phyloP scores from a whole-genome alignment of 2,113 vertebrate species.

The Leucosticte australis region DNA sequence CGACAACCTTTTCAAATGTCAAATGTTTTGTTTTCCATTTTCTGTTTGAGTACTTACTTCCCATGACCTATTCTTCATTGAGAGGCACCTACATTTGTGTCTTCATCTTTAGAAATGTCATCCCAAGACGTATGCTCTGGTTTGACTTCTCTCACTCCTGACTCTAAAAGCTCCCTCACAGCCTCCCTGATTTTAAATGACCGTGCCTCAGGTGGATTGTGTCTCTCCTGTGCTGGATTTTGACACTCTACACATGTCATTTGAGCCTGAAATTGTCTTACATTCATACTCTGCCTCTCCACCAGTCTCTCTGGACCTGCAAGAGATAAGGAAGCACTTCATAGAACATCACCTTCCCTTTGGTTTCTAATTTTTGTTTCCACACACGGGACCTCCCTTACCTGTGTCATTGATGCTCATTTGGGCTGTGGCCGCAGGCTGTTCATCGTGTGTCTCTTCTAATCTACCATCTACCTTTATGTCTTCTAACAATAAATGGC shows the following conservation, averaged over 20 bases:
- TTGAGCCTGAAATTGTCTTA: background rate
- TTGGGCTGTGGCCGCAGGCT: background rate
- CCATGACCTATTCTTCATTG: background rate
- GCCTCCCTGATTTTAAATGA: background rate
- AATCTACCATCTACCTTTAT: background rate
- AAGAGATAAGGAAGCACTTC: background rate
- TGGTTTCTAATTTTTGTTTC: background rate
- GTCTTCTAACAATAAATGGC: background rate
- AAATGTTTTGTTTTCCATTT: background rate
- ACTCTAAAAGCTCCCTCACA: background rate
- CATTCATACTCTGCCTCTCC: background rate
- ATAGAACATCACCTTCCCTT: background rate
- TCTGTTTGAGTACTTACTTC: background rate
- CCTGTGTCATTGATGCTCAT: background rate
- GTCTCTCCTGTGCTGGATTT: background rate
- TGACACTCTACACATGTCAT: background rate
- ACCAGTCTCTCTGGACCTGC: background rate
- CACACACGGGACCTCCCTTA: background rate
- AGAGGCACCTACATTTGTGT: background rate
- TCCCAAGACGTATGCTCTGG: background rate
- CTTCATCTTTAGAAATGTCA: slow-evolving; percentile 17
- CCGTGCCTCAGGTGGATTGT: background rate
- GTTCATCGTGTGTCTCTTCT: background rate
- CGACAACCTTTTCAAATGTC: slow-evolving; percentile 20
- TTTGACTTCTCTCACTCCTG: background rate